Percentiles rank a stretch among this genome's conserved stretches.
These are phyloP conservation scores for Cheirogaleus medius DNA, from an alignment of 2,113 vertebrate species.

Conservation along the genomic window DNA sequence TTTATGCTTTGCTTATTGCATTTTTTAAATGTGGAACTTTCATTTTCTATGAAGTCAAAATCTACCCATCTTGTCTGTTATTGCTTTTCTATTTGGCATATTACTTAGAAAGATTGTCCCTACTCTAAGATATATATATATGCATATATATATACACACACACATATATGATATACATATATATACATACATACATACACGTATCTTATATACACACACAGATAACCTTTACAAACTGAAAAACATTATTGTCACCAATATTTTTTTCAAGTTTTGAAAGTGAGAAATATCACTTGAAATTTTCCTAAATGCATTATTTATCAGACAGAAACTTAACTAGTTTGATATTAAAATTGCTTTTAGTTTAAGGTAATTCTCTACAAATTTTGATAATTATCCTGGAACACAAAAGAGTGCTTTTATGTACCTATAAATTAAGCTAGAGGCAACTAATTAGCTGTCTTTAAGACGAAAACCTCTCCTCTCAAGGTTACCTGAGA, in stretches of 20 bases:
- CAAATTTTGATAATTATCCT: not conserved
- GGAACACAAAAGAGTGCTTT: not conserved
- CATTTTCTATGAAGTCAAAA: not conserved
- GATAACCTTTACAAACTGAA: not conserved
- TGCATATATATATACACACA: not conserved
- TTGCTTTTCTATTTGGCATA: not conserved
- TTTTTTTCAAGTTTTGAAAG: not conserved
- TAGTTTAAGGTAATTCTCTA: not conserved
- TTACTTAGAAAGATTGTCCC: not conserved
- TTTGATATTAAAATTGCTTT: constrained; percentile 28
- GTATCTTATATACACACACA: not conserved
- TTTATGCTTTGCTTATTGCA: not conserved
- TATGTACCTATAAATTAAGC: not conserved
- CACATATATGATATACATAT: not conserved
- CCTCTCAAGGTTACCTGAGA: not conserved
- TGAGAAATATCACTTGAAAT: not conserved
- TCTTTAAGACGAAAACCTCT: not conserved
- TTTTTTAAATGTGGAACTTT: not conserved
- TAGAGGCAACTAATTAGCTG: not conserved
- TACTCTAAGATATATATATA: not conserved
- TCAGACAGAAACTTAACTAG: not conserved
- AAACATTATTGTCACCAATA: not conserved
- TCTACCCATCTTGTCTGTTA: not conserved
- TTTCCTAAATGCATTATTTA: not conserved
- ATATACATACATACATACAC: not conserved